Evolutionary conservation across 2,797 vertebrate genomes (phyloP), one percentile per base, ranked within the genome.

Genomic region (Rhinichthys osculus): DNA sequence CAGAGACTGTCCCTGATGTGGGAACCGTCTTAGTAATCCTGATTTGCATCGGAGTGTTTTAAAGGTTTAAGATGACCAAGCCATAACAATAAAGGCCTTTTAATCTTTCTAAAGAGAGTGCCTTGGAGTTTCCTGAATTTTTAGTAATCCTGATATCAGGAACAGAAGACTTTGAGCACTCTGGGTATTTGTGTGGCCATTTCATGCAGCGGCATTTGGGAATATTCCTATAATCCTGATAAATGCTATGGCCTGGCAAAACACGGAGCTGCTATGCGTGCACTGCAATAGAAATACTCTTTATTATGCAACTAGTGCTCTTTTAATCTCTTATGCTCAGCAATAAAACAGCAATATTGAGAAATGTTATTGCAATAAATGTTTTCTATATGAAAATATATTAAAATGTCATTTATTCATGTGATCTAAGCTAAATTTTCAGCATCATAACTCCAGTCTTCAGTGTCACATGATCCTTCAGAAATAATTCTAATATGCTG

Each of bases 141-240:
- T 38, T 38, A 38, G 35, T 71, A 30, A 62, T 62, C 50, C 35
- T 30, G 3, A n/a, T 21, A 62, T 73, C n/a, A 64, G 64, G 21
- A 47, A 50, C 3, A 66, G 40, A 66, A 64, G 27, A 50, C 13
- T 7, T 17, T n/a, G 50, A 73, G 38, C 69, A 72, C 44, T 38
- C 4, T 70, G 47, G 62, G 62, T 69, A 52, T 81, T 81, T 69
- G 11, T 67, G 44, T 69, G 78, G 44, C 13, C 30, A 42, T 44
- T 21, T 59, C 52, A 5, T 33, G 10, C 23, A 30, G 35, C 1
- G 14, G 16, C 42, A 13, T 72, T 59, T 72, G 50, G 23, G 80
- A 30, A 72, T 59, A 82, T 33, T 69, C 2, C 30, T 69, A 27
- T 27, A 23, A 81, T 69, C 30, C 30, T 38, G 27, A 38, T 81